Evolutionary conservation across 2,797 vertebrate genomes (phyloP), one percentile per base, ranked within the genome.

Genomic region (Sphenopsis melanotis): DNA sequence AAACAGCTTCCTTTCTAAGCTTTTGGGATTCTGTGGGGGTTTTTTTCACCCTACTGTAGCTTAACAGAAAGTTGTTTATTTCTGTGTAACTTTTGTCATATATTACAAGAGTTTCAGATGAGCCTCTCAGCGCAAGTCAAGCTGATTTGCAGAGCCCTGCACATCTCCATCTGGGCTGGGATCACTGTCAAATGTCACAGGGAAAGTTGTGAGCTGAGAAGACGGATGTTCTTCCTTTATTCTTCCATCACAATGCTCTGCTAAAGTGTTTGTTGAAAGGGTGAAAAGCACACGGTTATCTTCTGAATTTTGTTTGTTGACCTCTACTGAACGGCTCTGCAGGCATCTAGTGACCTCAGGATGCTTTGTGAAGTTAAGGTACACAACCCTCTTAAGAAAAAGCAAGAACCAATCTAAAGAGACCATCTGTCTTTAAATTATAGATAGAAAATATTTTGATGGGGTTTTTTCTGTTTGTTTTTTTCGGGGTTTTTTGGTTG

Each of bases 331-430:
- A 59, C 69, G 83, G 2, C 23, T 70, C 11, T 66, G 78, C 89
- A 92, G 39, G 16, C 21, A 52, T 17, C 56, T 61, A 23, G 42
- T 70, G 91, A 79, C 41, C 59, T 70, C 2, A 2, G 50, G n/a
- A 82, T 72, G 56, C 37, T 91, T 80, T 89, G 27, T 87, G 66
- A 79, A 87, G 64, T 59, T 63, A 69, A 71, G 37, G 47, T 44
- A 87, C 11, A 2, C 17, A 59, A 15, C 10, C 20, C 69, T 93
- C 47, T 32, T 29, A 89, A 65, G 74, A 66, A 72, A 82, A 89
- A 76, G 11, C 12, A 59, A 59, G 41, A 91, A 23, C 5, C 9
- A 91, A 79, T 41, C 37, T 64, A 30, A 66, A 80, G 34, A 69
- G 23, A 60, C 20, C 0, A 0, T 64, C 23, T 65, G 19, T 17